Evolutionary conservation across 2,888 invertebrate genomes (phyloP).

Genomic region (Drosophila kanekoi): DNA sequence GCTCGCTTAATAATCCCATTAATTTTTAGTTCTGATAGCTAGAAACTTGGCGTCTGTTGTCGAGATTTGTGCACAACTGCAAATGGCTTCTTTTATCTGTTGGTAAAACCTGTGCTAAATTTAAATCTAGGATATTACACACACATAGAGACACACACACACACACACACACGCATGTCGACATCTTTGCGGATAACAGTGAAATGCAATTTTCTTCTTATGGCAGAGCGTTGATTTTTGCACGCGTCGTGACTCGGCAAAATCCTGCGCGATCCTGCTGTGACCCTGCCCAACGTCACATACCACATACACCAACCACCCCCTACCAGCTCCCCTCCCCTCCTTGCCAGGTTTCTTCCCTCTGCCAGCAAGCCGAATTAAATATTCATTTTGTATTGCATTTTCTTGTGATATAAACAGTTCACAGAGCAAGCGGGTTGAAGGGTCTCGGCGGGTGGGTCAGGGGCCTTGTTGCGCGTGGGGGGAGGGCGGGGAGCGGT

Average conservation of each 20-base stretch:
- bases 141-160: constrained; percentile 8
- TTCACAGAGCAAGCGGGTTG: constrained; percentile 19
- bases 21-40: background rate
- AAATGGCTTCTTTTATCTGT: background rate
- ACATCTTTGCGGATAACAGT: constrained; percentile 58
- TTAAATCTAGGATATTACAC: constrained; percentile 8
- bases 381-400: constrained; percentile 79
- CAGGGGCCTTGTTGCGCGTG: background rate
- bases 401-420: constrained; percentile 52
- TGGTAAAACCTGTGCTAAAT: background rate
- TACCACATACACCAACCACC: no score
- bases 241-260: constrained; percentile 55
- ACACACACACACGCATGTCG: constrained; percentile 11
- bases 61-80: background rate
- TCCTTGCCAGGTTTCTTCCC: background rate
- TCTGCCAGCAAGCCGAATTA: constrained; percentile 49
- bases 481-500: background rate
- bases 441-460: background rate
- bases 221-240: constrained; percentile 74
- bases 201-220: constrained; percentile 76
- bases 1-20: background rate
- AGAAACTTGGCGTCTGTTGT: background rate
- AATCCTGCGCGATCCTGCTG: constrained; percentile 15
- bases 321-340: background rate
- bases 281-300: constrained; percentile 5